Evolutionary conservation across 2,888 invertebrate species (phyloP), one percentile per base, ranked within the genome.

Genomic region (Brenthis daphne): DNA sequence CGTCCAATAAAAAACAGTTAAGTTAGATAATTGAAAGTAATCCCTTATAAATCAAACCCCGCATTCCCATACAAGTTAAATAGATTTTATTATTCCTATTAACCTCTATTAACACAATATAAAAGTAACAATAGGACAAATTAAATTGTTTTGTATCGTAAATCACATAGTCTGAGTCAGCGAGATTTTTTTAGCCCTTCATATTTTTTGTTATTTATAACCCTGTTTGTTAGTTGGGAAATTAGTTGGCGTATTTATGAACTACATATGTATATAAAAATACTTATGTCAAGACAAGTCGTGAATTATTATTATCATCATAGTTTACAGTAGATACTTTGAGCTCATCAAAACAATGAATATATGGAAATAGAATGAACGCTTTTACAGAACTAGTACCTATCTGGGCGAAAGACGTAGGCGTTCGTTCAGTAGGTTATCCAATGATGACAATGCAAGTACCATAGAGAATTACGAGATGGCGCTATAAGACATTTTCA

Each of bases 21-120:
- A 29, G 29, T n/a, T 12, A 33, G n/a, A 53, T 20, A 54, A 67
- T 20, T 33, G 8, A 43, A 55, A 57, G 43, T 11, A 13, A 65
- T 54, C 33, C 29, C 57, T 43, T 43, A 63, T 64, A 61, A 74
- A 68, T 63, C 64, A 58, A 60, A 55, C 67, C 78, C 80, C 79
- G 77, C 78, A 79, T 80, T 71, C 74, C 75, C 71, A 72, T 66
- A 71, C 72, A 74, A 57, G 83, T 85, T 88, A 83, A 89, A 88
- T 82, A 80, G 80, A 82, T 83, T 83, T 73, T 73, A 71, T 85
- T 86, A 85, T 86, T 86, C 85, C 81, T 71, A 71, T 85, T 87
- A 85, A 86, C 86, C 85, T 80, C 79, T 79, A 84, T 85, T 74
- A 81, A 79, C 76, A 73, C 77, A 75, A 75, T 43, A 79, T 80